Evolutionary conservation across 1,140 invertebrate genomes (phyloP).

Genomic region (Archivesica marissinica): DNA sequence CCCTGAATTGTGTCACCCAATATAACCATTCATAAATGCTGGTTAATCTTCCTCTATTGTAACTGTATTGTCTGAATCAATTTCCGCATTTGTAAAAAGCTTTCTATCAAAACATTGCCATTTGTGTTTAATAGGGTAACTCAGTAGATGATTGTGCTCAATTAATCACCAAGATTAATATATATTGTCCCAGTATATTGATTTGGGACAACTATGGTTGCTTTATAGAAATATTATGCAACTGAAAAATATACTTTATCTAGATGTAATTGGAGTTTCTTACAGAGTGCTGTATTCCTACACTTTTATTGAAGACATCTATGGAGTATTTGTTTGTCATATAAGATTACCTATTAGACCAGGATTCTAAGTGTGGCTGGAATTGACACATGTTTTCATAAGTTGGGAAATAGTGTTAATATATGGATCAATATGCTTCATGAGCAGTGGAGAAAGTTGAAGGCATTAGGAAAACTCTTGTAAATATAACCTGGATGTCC

Average conservation of each 20-base stretch:
- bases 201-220: not conserved
- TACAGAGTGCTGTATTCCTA: too few relatives aligned
- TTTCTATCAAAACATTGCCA: not conserved
- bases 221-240: not conserved
- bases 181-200: not conserved
- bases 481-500: not conserved
- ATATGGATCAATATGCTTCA: slow-evolving; percentile 2
- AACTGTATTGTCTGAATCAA: slow-evolving; percentile 1
- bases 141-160: not conserved
- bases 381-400: slow-evolving; percentile 32
- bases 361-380: too few relatives aligned
- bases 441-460: not conserved
- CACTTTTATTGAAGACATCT: too few relatives aligned
- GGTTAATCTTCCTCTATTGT: not conserved
- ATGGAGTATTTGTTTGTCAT: too few relatives aligned
- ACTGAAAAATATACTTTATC: too few relatives aligned
- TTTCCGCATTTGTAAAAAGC: not conserved
- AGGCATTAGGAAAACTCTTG: not conserved
- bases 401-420: slow-evolving; percentile 22
- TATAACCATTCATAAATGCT: not conserved
- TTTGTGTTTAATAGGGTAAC: not conserved
- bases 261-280: too few relatives aligned
- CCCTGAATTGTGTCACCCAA: not conserved
- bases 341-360: too few relatives aligned
- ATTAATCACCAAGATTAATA: slow-evolving; percentile 5